These are phyloP conservation scores for Phaethornis superciliosus DNA, from an alignment of 2,113 vertebrate species.

Conservation along the genomic window DNA sequence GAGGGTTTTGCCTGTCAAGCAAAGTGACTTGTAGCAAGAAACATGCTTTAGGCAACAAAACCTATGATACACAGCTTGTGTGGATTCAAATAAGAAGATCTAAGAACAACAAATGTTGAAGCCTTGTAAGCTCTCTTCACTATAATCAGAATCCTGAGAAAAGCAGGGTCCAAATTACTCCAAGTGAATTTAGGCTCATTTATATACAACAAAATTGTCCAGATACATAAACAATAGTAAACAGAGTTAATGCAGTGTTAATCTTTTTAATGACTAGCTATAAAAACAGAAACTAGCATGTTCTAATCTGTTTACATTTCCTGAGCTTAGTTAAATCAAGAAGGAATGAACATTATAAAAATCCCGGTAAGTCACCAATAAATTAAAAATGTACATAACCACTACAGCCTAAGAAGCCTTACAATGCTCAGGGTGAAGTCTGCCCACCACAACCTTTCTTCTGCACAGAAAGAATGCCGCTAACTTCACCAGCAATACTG, in stretches of 20 bases:
- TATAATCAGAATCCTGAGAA: constrained; percentile 49
- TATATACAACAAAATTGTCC: constrained; percentile 42
- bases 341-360: constrained; percentile 63
- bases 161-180: constrained; percentile 49
- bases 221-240: constrained; percentile 39
- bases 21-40: constrained; percentile 44
- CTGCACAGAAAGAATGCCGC: not conserved
- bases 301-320: constrained; percentile 69
- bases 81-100: constrained; percentile 15
- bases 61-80: not conserved
- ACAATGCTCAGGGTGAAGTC: not conserved
- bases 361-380: constrained; percentile 33
- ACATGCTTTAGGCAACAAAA: constrained; percentile 23
- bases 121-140: constrained; percentile 16
- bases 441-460: not conserved
- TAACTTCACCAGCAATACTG: constrained; percentile 21
- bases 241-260: constrained; percentile 57
- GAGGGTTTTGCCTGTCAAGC: constrained; percentile 55
- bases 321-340: constrained; percentile 68
- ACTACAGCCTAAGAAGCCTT: constrained; percentile 1
- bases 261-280: constrained; percentile 60
- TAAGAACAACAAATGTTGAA: constrained; percentile 32
- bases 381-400: constrained; percentile 44
- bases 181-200: constrained; percentile 30
- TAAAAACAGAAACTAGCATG: constrained; percentile 63